phyloP scores from a whole-genome alignment of 2,797 vertebrate genomes.

The Sebastes alutus region DNA sequence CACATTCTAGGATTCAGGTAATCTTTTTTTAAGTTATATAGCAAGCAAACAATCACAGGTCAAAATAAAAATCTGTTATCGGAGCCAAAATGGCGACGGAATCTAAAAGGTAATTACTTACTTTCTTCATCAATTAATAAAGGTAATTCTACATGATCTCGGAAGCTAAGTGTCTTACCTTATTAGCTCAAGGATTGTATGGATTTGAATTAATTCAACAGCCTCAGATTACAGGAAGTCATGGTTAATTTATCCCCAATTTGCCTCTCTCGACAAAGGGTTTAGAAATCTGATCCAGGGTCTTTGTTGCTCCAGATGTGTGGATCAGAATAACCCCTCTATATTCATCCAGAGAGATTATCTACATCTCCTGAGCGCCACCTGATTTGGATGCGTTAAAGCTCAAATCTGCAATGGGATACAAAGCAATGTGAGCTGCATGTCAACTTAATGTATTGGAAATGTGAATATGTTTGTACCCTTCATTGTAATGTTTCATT shows the following conservation, averaged over 20 bases:
- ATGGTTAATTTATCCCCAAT: constrained; percentile 7
- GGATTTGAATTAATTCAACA: not conserved
- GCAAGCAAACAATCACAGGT: not conserved
- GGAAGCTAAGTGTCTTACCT: not conserved
- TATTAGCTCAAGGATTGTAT: not conserved
- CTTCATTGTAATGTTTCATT: not conserved
- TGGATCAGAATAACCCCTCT: constrained; percentile 15
- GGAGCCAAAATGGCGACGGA: not conserved
- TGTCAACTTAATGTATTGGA: not conserved
- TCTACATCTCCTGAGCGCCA: constrained; percentile 8
- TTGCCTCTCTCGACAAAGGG: not conserved
- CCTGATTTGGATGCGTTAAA: not conserved
- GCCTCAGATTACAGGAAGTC: not conserved
- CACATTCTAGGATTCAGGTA: not conserved
- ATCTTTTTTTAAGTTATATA: not conserved
- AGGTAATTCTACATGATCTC: not conserved
- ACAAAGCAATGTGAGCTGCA: not conserved
- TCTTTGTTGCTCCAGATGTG: constrained; percentile 45
- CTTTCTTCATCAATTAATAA: not conserved
- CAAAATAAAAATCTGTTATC: too few species aligned
- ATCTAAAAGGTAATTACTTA: not conserved
- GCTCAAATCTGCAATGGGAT: constrained; percentile 10
- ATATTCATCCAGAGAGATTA: constrained; percentile 33
- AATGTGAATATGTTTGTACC: not conserved
- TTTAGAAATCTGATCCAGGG: constrained; percentile 23